Percentiles rank a stretch among this genome's conserved stretches.
Conservation (phyloP, 2,113 vertebrate genomes). For the Scartelaos histophorus region DNA sequence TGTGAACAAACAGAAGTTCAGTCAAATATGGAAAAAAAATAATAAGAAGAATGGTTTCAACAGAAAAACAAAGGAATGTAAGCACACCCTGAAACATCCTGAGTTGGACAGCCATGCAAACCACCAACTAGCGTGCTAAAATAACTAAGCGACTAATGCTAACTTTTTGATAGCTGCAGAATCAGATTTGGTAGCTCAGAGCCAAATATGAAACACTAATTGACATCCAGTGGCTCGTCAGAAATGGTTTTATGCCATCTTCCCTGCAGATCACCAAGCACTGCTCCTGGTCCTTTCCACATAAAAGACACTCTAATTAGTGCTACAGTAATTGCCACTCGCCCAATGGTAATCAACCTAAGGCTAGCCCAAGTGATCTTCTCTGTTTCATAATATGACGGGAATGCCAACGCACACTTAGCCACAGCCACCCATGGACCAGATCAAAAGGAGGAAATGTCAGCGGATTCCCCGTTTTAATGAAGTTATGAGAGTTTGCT, state of each 20-base stretch:
- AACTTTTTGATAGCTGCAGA: not conserved
- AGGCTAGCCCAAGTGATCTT: constrained; percentile 13
- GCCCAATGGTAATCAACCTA: constrained; percentile 61
- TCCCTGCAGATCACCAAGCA: constrained; percentile 56
- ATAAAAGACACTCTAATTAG: constrained; percentile 69
- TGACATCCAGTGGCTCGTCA: constrained; percentile 58
- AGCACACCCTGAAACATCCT: no score
- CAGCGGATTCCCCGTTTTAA: constrained; percentile 54
- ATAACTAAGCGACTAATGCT: not conserved
- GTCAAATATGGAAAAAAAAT: not conserved
- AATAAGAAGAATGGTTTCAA: no score
- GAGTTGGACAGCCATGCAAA: not conserved
- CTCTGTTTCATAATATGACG: constrained; percentile 36
- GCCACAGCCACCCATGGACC: constrained; percentile 15
- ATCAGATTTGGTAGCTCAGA: constrained; percentile 13
- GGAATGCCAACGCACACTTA: constrained; percentile 10
- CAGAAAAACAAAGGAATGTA: no score
- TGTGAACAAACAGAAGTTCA: no score
- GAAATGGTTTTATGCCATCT: constrained; percentile 52
- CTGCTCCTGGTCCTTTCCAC: constrained; percentile 49
- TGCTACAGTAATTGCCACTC: constrained; percentile 66
- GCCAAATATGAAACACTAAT: constrained; percentile 40
- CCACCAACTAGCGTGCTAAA: not conserved
- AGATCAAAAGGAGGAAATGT: constrained; percentile 57
- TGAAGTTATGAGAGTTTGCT: constrained; percentile 51